Conservation (phyloP, 2,888 invertebrate species). For the Blera fallax region DNA sequence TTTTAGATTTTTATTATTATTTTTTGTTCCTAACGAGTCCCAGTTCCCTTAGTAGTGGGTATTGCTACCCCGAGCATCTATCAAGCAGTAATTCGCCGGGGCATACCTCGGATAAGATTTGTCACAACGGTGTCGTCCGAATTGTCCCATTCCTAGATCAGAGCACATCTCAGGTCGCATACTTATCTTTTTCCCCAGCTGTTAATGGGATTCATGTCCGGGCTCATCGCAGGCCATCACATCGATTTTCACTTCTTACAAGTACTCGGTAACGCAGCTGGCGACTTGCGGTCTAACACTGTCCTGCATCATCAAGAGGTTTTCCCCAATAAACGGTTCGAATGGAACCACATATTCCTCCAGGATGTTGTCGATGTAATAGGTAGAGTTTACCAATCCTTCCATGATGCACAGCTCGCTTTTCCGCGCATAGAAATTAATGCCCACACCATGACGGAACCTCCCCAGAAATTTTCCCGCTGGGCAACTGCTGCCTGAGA, state of each 20-base stretch:
- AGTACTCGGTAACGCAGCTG: neutral
- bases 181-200: neutral
- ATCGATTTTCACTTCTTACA: neutral
- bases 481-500: neutral
- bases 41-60: too few species aligned
- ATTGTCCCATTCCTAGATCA: too few species aligned
- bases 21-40: too few species aligned
- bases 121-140: too few species aligned
- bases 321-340: too few species aligned
- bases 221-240: neutral
- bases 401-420: neutral
- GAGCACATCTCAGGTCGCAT: too few species aligned
- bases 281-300: neutral
- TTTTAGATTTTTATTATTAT: too few species aligned
- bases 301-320: too few species aligned
- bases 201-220: neutral
- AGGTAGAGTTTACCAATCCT: neutral
- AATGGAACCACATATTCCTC: too few species aligned
- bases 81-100: too few species aligned
- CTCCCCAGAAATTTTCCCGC: neutral
- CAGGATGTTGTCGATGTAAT: neutral
- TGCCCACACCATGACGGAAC: neutral
- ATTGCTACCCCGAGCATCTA: too few species aligned
- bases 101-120: too few species aligned
- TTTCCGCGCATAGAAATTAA: neutral